These are phyloP conservation scores for Parambassis ranga DNA, from an alignment of 2,797 vertebrate species.

Conservation along the genomic window DNA sequence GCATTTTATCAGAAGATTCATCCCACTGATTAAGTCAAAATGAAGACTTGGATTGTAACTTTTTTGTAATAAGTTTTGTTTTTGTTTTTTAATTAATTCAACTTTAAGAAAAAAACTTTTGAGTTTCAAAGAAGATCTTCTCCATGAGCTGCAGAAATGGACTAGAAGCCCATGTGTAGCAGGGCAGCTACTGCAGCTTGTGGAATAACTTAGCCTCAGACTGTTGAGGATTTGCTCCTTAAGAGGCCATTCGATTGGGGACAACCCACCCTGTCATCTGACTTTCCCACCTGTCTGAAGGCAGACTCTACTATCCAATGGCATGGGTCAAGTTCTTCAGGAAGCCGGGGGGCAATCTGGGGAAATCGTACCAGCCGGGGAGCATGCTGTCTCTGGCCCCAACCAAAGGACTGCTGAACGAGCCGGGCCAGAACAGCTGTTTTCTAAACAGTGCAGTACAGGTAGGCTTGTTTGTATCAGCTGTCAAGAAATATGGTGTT, in stretches of 20 bases:
- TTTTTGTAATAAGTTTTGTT: background rate
- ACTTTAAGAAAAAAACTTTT: background rate
- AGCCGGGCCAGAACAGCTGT: slow-evolving; percentile 98
- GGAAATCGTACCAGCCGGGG: slow-evolving; percentile 93
- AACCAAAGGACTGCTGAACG: slow-evolving; percentile 95
- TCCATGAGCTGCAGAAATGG: slow-evolving; percentile 36
- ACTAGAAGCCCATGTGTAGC: slow-evolving; percentile 70
- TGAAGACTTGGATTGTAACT: slow-evolving; percentile 53
- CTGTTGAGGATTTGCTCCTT: slow-evolving; percentile 30
- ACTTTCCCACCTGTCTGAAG: slow-evolving; percentile 42
- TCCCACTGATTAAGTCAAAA: slow-evolving; percentile 16
- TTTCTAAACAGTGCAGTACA: slow-evolving; percentile 99
- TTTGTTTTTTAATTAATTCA: background rate
- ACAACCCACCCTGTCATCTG: slow-evolving; percentile 1
- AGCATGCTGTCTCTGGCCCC: slow-evolving; percentile 96
- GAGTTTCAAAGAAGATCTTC: slow-evolving; percentile 13
- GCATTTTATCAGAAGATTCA: slow-evolving; percentile 12
- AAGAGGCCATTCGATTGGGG: slow-evolving; percentile 24
- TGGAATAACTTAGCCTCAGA: slow-evolving; percentile 70
- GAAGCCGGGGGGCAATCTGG: slow-evolving; percentile 91
- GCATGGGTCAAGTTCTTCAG: slow-evolving; percentile 95
- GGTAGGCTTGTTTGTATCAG: slow-evolving; percentile 75
- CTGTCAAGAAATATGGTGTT: background rate
- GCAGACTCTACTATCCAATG: slow-evolving; percentile 83
- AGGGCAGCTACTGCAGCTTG: slow-evolving; percentile 52